Evolutionary conservation across 64 coral and sea anemone genomes (phyloP), one percentile per base, ranked within the genome.

Genomic region (Stichodactyla mertensii): DNA sequence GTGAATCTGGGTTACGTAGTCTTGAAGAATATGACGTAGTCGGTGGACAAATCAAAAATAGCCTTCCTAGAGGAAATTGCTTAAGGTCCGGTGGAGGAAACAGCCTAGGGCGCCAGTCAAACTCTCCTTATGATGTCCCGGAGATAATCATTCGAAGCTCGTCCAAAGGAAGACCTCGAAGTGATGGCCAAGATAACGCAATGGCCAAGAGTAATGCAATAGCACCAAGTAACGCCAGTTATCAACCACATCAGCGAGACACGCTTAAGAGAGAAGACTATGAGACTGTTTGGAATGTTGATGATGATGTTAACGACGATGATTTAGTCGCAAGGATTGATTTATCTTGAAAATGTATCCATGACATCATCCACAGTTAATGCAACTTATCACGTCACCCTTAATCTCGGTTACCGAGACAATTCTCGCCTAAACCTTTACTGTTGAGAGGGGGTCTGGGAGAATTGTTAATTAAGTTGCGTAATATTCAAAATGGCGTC

Each of bases 241-340:
- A 55, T 19, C 53, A 81, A 51, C 53, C 78, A 81, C 15, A 4
- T 5, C 51, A 81, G 53, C 78, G 78, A 54, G 15, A 81, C 26
- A 52, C 52, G 12, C 36, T 55, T 52, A 18, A 81, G 51, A 81
- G 69, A 14, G 69, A 74, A 74, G 69, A 16, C 53, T 81, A 81
- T 51, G 78, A 81, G 26, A 52, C 52, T 55, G 78, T 81, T 52
- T 81, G 78, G 78, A 9, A 81, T 28, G 28, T 28, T 18, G 51
- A 78, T 78, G 51, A 28, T 20, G 78, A 81, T 66, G 62, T 23
- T 6, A 7, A 36, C 19, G 69, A 74, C 12, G 69, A 74, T 9
- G 24, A 74, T 74, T 74, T 74, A 23, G 69, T 74, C 11, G 69
- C 69, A 10, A 74, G 69, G 69, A 74, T 74, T 74, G 69, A 74